These are phyloP conservation scores for Mactromeris polynyma DNA, from an alignment of 2,888 invertebrate genomes.

Conservation along the genomic window DNA sequence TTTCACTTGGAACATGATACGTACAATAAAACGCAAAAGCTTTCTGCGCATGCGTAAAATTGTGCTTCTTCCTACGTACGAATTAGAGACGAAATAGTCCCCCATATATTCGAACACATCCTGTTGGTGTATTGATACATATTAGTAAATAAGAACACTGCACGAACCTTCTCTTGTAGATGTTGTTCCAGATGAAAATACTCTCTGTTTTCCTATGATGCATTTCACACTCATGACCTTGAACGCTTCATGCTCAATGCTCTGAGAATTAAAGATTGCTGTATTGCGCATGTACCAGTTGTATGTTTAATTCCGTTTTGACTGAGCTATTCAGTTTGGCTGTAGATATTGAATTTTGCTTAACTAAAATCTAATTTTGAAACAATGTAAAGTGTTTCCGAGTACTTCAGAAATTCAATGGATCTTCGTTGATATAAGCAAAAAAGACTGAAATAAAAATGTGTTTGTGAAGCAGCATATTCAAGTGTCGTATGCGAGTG, in stretches of 20 bases:
- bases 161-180: slow-evolving; percentile 12
- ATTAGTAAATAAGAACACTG: background rate
- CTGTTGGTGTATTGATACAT: background rate
- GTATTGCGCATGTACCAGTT: background rate
- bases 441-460: background rate
- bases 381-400: background rate
- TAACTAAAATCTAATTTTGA: background rate
- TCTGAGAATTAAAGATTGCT: background rate
- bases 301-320: background rate
- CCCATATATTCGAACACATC: slow-evolving; percentile 11
- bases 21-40: slow-evolving; percentile 8
- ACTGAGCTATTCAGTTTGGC: slow-evolving; percentile 2
- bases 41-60: slow-evolving; percentile 20
- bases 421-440: too few species aligned
- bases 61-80: background rate
- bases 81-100: slow-evolving; percentile 6
- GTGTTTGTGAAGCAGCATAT: background rate
- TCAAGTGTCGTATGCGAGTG: slow-evolving; percentile 3
- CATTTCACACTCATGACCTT: slow-evolving; percentile 20
- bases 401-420: background rate
- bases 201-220: background rate
- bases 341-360: slow-evolving; percentile 1
- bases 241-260: slow-evolving; percentile 4
- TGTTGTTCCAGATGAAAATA: slow-evolving; percentile 28
- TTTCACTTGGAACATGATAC: slow-evolving; percentile 8